phyloP scores from a whole-genome alignment of 2,797 vertebrate genomes.

The Hydrophis major region DNA sequence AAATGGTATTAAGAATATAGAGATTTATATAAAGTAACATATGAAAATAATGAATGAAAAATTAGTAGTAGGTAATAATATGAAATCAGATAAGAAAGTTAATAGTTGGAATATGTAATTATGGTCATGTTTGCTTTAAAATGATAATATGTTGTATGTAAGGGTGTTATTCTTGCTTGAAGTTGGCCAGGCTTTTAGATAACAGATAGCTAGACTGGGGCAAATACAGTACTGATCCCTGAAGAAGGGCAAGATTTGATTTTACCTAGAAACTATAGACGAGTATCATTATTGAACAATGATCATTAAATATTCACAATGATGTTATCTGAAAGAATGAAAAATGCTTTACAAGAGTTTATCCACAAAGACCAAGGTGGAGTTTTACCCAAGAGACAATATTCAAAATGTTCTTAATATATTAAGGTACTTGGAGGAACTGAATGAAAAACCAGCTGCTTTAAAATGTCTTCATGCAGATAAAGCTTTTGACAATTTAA shows the following conservation, averaged over 20 bases:
- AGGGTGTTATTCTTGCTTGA: neutral
- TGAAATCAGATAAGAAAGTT: too few relatives aligned
- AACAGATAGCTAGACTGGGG: neutral
- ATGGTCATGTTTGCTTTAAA: too few relatives aligned
- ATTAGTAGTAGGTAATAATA: too few relatives aligned
- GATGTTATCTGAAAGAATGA: neutral
- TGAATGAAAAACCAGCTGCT: neutral
- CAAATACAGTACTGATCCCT: neutral
- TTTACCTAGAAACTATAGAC: neutral
- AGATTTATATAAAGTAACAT: too few relatives aligned
- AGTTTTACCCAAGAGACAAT: neutral
- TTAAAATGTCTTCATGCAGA: neutral
- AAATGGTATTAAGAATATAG: too few relatives aligned
- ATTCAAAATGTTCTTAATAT: neutral
- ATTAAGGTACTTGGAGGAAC: neutral
- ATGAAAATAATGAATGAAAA: too few relatives aligned
- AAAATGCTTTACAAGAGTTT: neutral
- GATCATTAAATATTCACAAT: neutral
- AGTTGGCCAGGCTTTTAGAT: neutral
- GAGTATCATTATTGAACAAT: neutral
- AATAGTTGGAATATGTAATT: too few relatives aligned
- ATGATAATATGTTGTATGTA: neutral
- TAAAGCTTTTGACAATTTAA: neutral
- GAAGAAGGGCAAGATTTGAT: neutral
- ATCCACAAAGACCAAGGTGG: neutral